Evolutionary conservation across 2,113 vertebrate genomes (phyloP).

Genomic region (Chloropsis cyanopogon): DNA sequence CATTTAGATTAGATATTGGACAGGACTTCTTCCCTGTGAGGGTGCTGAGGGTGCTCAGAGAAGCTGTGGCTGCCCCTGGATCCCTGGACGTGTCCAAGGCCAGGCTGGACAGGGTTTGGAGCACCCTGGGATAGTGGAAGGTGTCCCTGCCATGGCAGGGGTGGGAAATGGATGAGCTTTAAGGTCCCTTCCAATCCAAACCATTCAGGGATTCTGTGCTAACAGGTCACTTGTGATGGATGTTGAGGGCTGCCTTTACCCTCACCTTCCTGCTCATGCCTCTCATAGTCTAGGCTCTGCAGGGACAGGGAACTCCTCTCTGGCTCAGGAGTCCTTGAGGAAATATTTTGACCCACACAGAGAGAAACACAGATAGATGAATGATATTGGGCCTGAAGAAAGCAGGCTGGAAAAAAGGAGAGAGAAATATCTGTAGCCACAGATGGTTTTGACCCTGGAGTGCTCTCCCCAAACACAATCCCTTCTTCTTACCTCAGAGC

Average conservation of each 20-base stretch:
- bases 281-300: not conserved
- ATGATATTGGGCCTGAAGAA: not conserved
- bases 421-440: not conserved
- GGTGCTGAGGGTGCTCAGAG: not conserved
- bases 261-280: rapidly evolving
- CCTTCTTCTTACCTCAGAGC: not conserved
- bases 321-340: not conserved
- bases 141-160: not conserved
- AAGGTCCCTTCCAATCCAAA: not conserved
- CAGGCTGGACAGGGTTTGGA: rapidly evolving
- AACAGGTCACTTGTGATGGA: not conserved
- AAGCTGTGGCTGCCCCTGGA: not conserved
- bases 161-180: not conserved
- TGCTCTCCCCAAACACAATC: not conserved
- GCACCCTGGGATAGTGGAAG: rapidly evolving
- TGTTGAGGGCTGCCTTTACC: not conserved
- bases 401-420: not conserved
- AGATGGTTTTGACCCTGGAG: not conserved
- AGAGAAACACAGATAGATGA: not conserved
- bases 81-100: not conserved
- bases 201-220: not conserved
- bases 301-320: not conserved
- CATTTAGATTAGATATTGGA: not conserved
- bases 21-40: not conserved
- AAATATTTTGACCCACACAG: not conserved